phyloP scores from a whole-genome alignment of 2,888 invertebrate genomes.

The Penaeus monodon region DNA sequence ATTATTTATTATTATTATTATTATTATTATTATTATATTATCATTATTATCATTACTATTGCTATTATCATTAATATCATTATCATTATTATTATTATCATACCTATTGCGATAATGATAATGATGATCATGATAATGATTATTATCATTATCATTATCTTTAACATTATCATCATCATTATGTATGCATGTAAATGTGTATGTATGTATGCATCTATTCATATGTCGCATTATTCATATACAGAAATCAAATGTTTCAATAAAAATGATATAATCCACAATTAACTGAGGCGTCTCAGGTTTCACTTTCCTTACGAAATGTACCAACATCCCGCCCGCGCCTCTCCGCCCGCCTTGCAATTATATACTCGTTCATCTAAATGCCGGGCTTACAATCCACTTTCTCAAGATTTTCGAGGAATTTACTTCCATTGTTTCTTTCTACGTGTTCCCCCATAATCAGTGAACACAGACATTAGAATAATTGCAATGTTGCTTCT shows the following conservation, averaged over 20 bases:
- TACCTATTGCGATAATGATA: too few relatives aligned
- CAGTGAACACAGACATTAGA: constrained; percentile 59
- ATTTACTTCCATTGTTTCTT: constrained; percentile 31
- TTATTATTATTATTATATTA: too few relatives aligned
- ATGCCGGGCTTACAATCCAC: constrained; percentile 49
- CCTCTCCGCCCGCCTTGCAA: constrained; percentile 3
- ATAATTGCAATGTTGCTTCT: constrained; percentile 60
- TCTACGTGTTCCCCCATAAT: constrained; percentile 26
- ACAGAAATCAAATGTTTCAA: not conserved
- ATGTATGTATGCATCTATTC: too few relatives aligned
- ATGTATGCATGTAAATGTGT: too few relatives aligned
- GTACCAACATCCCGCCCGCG: constrained; percentile 9
- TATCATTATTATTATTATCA: too few relatives aligned
- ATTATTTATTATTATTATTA: too few relatives aligned
- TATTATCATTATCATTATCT: too few relatives aligned
- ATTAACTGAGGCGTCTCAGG: constrained; percentile 18
- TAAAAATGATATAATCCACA: constrained; percentile 19
- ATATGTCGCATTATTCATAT: too few relatives aligned
- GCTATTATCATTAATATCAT: too few relatives aligned
- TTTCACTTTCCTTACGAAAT: constrained; percentile 26
- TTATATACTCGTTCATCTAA: constrained; percentile 46
- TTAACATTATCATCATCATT: too few relatives aligned
- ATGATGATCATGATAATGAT: too few relatives aligned
- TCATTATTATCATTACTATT: too few relatives aligned
- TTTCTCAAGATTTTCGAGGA: constrained; percentile 37